These are phyloP conservation scores for Uria lomvia DNA, from an alignment of 2,113 vertebrate genomes.

Conservation along the genomic window DNA sequence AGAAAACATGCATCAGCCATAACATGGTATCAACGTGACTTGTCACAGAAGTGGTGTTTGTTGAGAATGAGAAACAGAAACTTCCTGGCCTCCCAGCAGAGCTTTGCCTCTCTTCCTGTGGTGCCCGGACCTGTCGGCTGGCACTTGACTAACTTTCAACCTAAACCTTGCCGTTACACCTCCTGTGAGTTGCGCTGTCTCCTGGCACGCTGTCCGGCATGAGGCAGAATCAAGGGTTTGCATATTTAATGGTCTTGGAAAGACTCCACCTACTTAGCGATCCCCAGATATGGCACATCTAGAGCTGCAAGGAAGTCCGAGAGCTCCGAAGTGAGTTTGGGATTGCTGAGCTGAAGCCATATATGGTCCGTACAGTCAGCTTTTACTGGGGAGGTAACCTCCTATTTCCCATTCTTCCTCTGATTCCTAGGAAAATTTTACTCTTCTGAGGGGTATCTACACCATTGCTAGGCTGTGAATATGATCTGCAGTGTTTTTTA, in stretches of 20 bases:
- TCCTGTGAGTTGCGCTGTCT: background rate
- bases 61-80: background rate
- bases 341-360: background rate
- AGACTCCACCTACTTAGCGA: background rate
- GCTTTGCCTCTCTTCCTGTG: background rate
- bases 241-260: background rate
- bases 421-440: background rate
- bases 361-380: background rate
- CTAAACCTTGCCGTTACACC: background rate
- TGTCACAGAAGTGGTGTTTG: background rate
- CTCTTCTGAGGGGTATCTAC: background rate
- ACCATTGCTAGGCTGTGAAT: background rate
- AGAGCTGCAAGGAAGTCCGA: background rate
- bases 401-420: background rate
- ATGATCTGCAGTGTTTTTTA: background rate
- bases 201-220: background rate
- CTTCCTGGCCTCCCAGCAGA: background rate
- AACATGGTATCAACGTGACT: background rate
- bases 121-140: background rate
- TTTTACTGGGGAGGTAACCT: background rate
- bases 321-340: background rate
- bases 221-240: background rate
- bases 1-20: slow-evolving; percentile 29
- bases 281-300: background rate
- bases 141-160: background rate